Evolutionary conservation across 2,113 vertebrate genomes (phyloP).

Genomic region (Meriones unguiculatus): DNA sequence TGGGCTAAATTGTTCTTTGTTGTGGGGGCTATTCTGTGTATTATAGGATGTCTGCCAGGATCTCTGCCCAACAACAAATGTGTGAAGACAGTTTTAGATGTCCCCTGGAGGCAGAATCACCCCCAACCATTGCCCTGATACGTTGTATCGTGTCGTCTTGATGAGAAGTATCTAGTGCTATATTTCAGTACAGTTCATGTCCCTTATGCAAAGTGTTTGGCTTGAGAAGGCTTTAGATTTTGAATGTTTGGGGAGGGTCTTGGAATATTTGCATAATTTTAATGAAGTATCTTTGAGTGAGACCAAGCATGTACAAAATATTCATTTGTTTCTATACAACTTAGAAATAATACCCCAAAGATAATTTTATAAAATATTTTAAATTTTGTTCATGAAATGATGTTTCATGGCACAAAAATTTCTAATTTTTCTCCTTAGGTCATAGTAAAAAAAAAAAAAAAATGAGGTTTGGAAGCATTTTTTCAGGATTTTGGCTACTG

Average conservation of each 20-base stretch:
- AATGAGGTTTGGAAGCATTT: too few relatives aligned
- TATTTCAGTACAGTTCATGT: too few relatives aligned
- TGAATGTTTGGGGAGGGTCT: neutral
- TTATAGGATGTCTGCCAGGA: neutral
- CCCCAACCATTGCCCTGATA: neutral
- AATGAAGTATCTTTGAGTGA: neutral
- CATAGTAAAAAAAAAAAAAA: too few relatives aligned
- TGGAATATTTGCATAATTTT: neutral
- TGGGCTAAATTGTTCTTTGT: neutral
- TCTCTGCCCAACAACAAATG: slow-evolving; percentile 3
- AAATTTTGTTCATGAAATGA: too few relatives aligned
- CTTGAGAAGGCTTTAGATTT: neutral
- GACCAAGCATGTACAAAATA: too few relatives aligned
- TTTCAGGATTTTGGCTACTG: too few relatives aligned
- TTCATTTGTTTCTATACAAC: too few relatives aligned
- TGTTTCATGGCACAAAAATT: too few relatives aligned
- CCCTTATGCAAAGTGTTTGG: too few relatives aligned
- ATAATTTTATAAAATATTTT: too few relatives aligned
- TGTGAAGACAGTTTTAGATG: neutral
- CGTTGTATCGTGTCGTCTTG: neutral
- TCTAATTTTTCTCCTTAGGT: too few relatives aligned
- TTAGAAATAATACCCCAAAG: too few relatives aligned
- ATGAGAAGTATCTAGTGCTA: neutral
- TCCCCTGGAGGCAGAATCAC: neutral
- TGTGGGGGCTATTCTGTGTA: neutral